Evolutionary conservation across 2,113 vertebrate genomes (phyloP).

Genomic region (Pycnonotus jocosus): DNA sequence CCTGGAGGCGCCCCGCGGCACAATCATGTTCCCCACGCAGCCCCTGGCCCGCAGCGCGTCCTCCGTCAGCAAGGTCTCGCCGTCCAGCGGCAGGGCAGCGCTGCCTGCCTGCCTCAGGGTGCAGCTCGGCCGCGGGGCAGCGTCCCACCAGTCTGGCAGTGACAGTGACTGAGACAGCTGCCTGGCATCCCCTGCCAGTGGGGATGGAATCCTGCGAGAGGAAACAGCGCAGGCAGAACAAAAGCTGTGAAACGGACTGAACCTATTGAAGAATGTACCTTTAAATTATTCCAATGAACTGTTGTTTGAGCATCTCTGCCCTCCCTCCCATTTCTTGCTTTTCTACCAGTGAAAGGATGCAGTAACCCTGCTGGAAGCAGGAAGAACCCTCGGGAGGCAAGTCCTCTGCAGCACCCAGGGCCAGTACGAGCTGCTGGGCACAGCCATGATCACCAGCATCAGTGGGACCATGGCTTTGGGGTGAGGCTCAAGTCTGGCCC

Average conservation of each 20-base stretch:
- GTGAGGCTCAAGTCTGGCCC: not conserved
- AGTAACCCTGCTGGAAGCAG: not conserved
- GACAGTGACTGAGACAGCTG: not conserved
- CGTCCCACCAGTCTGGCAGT: not conserved
- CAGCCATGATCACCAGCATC: not conserved
- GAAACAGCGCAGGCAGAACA: not conserved
- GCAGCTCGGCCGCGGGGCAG: slow-evolving; percentile 7
- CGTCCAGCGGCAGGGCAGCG: slow-evolving; percentile 44
- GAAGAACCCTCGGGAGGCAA: not conserved
- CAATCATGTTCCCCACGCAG: slow-evolving; percentile 67
- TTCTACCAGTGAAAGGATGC: not conserved
- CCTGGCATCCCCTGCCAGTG: not conserved
- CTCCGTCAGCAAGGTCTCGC: slow-evolving; percentile 26
- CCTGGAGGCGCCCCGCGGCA: slow-evolving; percentile 77
- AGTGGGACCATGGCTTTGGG: not conserved
- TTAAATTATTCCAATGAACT: not conserved
- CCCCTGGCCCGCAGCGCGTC: slow-evolving; percentile 10
- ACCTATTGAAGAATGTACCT: not conserved
- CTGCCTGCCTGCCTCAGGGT: slow-evolving; percentile 68
- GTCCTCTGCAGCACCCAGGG: not conserved
- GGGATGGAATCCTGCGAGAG: not conserved
- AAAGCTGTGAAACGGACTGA: slow-evolving; percentile 30
- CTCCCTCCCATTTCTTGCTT: not conserved
- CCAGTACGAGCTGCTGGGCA: not conserved
- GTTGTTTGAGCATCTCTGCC: not conserved